Base-by-base conservation (phyloP, 2,888 invertebrate species). In the Pantelozetes paolii region DNA sequence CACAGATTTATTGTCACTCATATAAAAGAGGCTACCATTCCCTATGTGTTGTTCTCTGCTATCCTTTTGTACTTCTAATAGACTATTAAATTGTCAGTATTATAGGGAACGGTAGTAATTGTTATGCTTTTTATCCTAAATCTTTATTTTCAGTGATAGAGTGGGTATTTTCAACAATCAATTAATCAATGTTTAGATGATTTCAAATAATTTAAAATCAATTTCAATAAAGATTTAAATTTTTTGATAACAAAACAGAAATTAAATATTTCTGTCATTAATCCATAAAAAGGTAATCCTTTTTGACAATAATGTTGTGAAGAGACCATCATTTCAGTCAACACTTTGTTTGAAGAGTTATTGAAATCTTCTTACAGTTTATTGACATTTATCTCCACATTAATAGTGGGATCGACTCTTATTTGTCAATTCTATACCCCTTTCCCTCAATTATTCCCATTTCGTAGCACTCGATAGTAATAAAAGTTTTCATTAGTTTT, bases 401-500 rank as follows among this genome's bases (percentile, higher is more conserved):
- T 57, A 11, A 28, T 18, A 5, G 13, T 11, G 8, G 23, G 28
- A 3, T 23, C 57, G 9, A 36, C 30, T 13, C 28, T 57, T 57
- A 57, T 57, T 57, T 57, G 57, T 23, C 36, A 64, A n/a, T 62
- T 9, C 28, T 62, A 13, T 62, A 26, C n/a, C 30, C 64, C 18
- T 20, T 36, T 57, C 57, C 6, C 57, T 50, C n/a, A 20, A n/a
- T n/a, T n/a, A 6, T 11, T 36, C 18, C 20, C 50, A 8, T n/a
- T 64, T 18, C 20, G 11, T 23, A 23, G 8, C 57, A 26, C 57
- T 57, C 32, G 26, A 62, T 18, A 30, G 8, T 30, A 62, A 62
- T 62, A 62, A 62, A 62, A 62, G 18, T 62, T 62, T 62, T 62
- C 32, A 62, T 57, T 57, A 57, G 26, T 36, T 36, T 36, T 50